Conservation (phyloP, 2,888 invertebrate species). For the Meliscaeva auricollis region DNA sequence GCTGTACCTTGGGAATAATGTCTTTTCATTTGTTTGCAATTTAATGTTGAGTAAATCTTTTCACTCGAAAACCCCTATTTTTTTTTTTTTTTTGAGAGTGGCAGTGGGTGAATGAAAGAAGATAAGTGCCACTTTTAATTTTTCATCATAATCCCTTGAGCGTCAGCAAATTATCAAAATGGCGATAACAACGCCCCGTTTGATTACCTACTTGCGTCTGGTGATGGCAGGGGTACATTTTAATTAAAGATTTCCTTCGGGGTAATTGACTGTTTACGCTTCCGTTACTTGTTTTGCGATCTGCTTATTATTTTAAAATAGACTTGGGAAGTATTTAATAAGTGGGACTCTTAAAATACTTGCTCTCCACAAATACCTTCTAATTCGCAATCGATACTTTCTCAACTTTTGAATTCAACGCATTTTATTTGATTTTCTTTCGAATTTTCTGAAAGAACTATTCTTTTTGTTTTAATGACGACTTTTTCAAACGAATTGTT, state of each 20-base stretch:
- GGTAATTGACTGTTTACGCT: conserved; percentile 70
- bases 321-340: conserved; percentile 18
- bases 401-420: conserved; percentile 51
- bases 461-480: background rate
- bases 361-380: background rate
- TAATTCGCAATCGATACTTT: conserved; percentile 14
- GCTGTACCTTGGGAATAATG: conserved; percentile 3
- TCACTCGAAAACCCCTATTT: too few species aligned
- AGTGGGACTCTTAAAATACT: conserved; percentile 8
- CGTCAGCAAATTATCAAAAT: background rate
- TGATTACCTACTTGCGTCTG: background rate
- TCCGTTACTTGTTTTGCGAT: conserved; percentile 54
- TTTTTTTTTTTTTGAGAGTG: background rate
- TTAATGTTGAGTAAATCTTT: conserved; percentile 35
- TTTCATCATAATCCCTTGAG: conserved; percentile 3
- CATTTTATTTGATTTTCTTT: conserved; percentile 29
- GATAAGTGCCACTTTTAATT: conserved; percentile 46
- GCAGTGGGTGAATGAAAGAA: background rate
- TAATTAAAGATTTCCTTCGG: conserved; percentile 74
- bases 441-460: background rate
- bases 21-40: conserved; percentile 42
- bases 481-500: background rate
- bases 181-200: background rate
- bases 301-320: conserved; percentile 15
- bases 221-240: conserved; percentile 42